Percentiles rank a stretch among this genome's conserved stretches.
Evolutionary conservation across 2,888 invertebrate species (phyloP).

Genomic region (Chymomyza fuscimana): DNA sequence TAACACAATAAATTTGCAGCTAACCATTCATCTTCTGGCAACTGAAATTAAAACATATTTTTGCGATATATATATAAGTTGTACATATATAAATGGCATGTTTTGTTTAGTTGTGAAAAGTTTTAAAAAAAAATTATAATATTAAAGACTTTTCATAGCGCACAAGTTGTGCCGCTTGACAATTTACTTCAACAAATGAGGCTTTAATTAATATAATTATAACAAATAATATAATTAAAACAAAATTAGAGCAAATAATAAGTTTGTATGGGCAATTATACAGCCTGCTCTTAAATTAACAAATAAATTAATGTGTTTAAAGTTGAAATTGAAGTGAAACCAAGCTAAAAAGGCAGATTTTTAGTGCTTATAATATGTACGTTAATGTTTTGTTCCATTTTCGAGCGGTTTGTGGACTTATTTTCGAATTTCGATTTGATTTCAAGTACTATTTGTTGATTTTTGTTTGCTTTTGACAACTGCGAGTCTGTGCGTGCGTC

Average conservation of each 20-base stretch:
- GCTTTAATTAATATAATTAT: neutral
- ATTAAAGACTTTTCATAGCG: neutral
- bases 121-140: no score
- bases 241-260: neutral
- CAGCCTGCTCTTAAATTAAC: neutral
- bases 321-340: neutral
- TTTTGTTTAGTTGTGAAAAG: neutral
- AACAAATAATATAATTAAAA: neutral
- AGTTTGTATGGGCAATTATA: neutral
- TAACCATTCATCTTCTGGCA: slow-evolving; percentile 94
- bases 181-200: no score
- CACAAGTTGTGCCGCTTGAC: no score
- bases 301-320: neutral
- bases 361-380: neutral
- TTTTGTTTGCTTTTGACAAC: slow-evolving; percentile 1
- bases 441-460: slow-evolving; percentile 52
- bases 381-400: neutral
- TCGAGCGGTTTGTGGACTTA: neutral
- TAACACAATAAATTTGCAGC: slow-evolving; percentile 93
- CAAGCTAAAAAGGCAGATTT: neutral
- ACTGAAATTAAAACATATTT: slow-evolving; percentile 81
- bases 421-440: neutral
- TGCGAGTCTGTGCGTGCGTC: slow-evolving; percentile 11
- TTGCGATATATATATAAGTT: neutral
- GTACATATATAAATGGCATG: slow-evolving; percentile 16